These are phyloP conservation scores for Castor canadensis DNA, from an alignment of 2,113 vertebrate species.

Conservation along the genomic window DNA sequence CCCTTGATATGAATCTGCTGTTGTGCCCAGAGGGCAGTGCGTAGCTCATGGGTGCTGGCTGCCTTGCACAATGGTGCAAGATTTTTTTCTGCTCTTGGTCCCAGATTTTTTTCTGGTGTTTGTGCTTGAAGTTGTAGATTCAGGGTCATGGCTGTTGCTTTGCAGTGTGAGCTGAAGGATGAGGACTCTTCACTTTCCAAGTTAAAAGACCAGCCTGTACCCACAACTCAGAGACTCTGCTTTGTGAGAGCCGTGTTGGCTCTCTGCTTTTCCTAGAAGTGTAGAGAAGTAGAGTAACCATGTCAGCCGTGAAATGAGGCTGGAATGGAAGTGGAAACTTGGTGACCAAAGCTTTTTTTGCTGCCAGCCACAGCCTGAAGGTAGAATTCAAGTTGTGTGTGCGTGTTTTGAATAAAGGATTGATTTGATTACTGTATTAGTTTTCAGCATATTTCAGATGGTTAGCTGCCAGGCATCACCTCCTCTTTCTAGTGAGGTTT, in stretches of 20 bases:
- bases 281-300: not conserved
- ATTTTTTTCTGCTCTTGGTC: no score
- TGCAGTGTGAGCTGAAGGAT: not conserved
- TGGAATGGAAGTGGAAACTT: not conserved
- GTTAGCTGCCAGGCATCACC: not conserved
- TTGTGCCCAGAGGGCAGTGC: not conserved
- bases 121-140: not conserved
- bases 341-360: no score
- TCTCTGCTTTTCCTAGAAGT: not conserved
- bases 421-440: not conserved
- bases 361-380: no score
- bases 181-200: no score
- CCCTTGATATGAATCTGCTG: not conserved
- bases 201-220: no score
- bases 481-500: not conserved
- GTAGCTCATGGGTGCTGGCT: no score
- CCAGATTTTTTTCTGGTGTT: no score
- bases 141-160: not conserved
- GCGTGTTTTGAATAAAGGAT: not conserved
- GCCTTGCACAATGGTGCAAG: not conserved
- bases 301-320: no score
- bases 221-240: no score
- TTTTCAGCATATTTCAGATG: not conserved
- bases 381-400: not conserved
- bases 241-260: not conserved